Percentiles rank a stretch among this genome's conserved stretches.
phyloP scores from a whole-genome alignment of 2,797 vertebrate species.

The Buceros bicornis region DNA sequence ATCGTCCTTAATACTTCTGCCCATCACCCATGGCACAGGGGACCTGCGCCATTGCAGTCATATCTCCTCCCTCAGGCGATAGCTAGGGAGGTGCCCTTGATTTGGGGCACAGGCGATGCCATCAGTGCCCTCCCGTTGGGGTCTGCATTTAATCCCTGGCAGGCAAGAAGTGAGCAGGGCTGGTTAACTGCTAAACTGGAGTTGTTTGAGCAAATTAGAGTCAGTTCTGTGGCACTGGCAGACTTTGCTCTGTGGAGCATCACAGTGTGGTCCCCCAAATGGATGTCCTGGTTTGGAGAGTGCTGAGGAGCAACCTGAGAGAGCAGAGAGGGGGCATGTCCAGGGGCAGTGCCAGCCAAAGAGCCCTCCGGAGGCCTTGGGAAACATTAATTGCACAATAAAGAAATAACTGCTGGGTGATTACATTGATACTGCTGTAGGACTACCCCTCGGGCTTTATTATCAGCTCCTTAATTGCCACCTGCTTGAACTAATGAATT shows the following conservation, averaged over 20 bases:
- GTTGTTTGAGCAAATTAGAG: neutral
- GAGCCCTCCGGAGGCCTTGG: neutral
- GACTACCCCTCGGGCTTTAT: neutral
- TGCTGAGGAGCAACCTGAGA: neutral
- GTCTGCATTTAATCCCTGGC: neutral
- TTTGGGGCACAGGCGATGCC: neutral
- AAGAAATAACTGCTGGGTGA: neutral
- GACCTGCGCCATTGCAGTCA: neutral
- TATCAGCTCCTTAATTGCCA: neutral
- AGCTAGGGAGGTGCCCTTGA: neutral
- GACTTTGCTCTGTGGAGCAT: accelerated
- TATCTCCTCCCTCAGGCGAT: accelerated
- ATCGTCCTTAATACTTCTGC: neutral
- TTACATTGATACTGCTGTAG: neutral
- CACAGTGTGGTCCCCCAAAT: neutral
- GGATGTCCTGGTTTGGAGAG: neutral
- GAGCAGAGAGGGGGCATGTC: neutral
- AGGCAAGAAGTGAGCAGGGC: neutral
- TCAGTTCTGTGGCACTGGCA: neutral
- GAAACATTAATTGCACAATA: neutral
- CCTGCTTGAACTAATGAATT: neutral
- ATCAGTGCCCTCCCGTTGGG: accelerated
- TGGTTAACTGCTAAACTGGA: neutral
- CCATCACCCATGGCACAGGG: neutral
- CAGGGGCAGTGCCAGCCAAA: accelerated